A percentile compares a stretch with the other conserved stretches of the same genome.
These are phyloP conservation scores for Pterostichus madidus DNA, from an alignment of 2,888 invertebrate species.

Conservation along the genomic window DNA sequence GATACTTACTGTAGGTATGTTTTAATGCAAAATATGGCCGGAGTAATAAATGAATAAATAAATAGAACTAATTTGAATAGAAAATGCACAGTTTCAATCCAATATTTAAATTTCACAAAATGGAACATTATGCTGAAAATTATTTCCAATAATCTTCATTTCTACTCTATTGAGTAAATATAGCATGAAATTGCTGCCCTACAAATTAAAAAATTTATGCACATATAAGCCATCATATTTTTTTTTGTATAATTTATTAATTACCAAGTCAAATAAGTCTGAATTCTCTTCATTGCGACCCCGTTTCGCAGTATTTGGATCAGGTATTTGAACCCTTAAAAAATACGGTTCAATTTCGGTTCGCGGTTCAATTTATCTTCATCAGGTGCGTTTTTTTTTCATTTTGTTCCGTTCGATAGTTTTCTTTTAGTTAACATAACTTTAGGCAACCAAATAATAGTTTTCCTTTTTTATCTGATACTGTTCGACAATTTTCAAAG, in stretches of 20 bases:
- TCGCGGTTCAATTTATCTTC: no score
- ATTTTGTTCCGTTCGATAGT: no score
- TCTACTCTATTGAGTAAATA: constrained; percentile 10
- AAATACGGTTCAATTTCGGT: no score
- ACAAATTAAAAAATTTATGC: constrained; percentile 9
- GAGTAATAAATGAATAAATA: background rate
- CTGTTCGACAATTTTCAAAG: no score
- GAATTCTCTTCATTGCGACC: background rate
- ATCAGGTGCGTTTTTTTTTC: no score
- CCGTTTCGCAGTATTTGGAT: background rate
- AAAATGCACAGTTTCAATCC: background rate
- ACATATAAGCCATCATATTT: background rate
- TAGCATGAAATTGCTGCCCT: background rate
- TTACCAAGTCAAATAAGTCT: background rate
- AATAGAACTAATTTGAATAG: background rate
- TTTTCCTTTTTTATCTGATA: no score
- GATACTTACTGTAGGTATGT: no score
- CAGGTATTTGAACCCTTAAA: no score
- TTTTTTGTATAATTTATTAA: constrained; percentile 1
- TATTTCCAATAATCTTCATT: constrained; percentile 17
- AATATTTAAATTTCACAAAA: constrained; percentile 23
- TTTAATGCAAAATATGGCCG: no score
- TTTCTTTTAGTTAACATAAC: no score
- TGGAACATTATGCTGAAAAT: constrained; percentile 16
- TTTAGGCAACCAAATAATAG: no score